These are phyloP conservation scores for rat (Rattus norvegicus) DNA, from an alignment of 2,113 vertebrate genomes.

Conservation along the genomic window GRCr8 NC_086032.1:84397501-84398000, in stretches of 20 bases:
- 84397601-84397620: not conserved
- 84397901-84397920: not conserved
- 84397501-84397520: constrained; percentile 63
- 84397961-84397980: not conserved
- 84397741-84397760: constrained; percentile 54
- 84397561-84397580: constrained; percentile 52
- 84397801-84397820: constrained; percentile 68
- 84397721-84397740: constrained; percentile 54
- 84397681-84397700: constrained; percentile 49
- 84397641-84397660: not conserved
- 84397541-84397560: constrained; percentile 76
- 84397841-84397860: constrained; percentile 38
- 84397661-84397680: constrained; percentile 34
- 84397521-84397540: constrained; percentile 74
- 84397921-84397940: not conserved
- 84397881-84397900: not conserved
- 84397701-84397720: constrained; percentile 50
- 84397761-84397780: constrained; percentile 72
- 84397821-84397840: constrained; percentile 69
- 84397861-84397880: not conserved
- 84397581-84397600: constrained; percentile 45
- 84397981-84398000: not conserved
- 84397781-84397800: constrained; percentile 60
- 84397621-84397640: not conserved
- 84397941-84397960: not conserved